These are phyloP conservation scores for Alca torda DNA, from an alignment of 2,797 vertebrate genomes.

Conservation along the genomic window DNA sequence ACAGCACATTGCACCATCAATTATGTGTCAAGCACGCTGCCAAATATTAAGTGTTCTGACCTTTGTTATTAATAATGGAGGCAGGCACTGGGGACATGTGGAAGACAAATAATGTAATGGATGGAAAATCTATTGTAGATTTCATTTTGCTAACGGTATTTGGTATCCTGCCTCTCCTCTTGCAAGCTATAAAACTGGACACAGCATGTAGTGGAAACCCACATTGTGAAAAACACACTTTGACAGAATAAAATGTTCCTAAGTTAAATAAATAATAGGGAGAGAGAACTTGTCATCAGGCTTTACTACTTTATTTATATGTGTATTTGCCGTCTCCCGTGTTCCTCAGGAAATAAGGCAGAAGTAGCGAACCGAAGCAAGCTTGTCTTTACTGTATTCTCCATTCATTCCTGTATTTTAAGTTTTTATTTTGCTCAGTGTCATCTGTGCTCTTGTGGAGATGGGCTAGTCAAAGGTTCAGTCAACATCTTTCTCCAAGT, in stretches of 20 bases:
- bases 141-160: constrained; percentile 1
- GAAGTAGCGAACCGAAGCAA: background rate
- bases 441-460: background rate
- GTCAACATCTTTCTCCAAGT: background rate
- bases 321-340: background rate
- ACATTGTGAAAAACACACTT: background rate
- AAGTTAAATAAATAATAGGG: background rate
- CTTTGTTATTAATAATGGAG: constrained; percentile 60
- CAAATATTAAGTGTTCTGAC: constrained; percentile 68
- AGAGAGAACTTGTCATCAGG: background rate
- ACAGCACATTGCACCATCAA: constrained; percentile 10
- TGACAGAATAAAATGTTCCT: background rate
- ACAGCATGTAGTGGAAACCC: background rate
- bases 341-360: background rate
- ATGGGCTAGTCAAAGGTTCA: background rate
- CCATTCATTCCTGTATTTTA: background rate
- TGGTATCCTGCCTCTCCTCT: background rate
- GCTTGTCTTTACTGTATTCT: background rate
- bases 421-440: background rate
- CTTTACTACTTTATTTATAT: background rate
- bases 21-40: constrained; percentile 31
- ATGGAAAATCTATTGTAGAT: background rate
- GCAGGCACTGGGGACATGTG: background rate
- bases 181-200: background rate
- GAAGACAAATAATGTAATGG: constrained; percentile 3